Evolutionary conservation across 2,113 vertebrate genomes (phyloP).

Genomic region (Clupea harengus): DNA sequence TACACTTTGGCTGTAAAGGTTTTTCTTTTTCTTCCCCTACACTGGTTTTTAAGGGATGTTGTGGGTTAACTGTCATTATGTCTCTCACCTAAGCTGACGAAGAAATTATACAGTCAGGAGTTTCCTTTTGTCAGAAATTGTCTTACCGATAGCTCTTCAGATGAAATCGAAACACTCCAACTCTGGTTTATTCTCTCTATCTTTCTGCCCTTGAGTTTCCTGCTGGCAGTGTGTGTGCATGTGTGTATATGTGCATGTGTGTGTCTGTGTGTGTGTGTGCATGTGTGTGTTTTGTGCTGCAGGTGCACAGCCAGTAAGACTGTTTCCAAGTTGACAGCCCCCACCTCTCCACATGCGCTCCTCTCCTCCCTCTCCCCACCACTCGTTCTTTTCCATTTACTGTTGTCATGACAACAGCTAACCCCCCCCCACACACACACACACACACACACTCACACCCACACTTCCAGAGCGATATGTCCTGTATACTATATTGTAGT

Average conservation of each 20-base stretch:
- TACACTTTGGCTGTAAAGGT: not conserved
- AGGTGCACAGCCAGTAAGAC: conserved; percentile 68
- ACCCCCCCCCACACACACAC: conserved; percentile 56
- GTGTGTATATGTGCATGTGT: conserved; percentile 8
- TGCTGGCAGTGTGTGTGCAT: not conserved
- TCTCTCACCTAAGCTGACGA: not conserved
- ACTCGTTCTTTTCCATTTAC: conserved; percentile 67
- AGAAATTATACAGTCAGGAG: not conserved
- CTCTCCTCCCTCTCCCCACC: conserved; percentile 31
- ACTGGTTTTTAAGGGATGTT: not conserved
- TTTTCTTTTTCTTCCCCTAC: not conserved
- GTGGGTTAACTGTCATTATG: conserved; percentile 3
- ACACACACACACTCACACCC: conserved; percentile 44
- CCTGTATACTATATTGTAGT: conserved; percentile 5
- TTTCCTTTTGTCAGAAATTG: not conserved
- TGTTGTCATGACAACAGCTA: conserved; percentile 72
- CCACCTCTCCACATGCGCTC: conserved; percentile 53
- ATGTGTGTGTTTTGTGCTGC: conserved; percentile 60
- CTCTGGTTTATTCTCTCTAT: not conserved
- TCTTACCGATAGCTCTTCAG: not conserved
- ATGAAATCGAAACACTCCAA: not conserved
- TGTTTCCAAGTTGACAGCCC: conserved; percentile 64
- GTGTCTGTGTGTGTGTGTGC: conserved; percentile 69
- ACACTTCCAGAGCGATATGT: not conserved
- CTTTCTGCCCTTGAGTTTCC: not conserved